Base-by-base conservation (phyloP, 2,888 invertebrate species). In the Operophtera brumata region DNA sequence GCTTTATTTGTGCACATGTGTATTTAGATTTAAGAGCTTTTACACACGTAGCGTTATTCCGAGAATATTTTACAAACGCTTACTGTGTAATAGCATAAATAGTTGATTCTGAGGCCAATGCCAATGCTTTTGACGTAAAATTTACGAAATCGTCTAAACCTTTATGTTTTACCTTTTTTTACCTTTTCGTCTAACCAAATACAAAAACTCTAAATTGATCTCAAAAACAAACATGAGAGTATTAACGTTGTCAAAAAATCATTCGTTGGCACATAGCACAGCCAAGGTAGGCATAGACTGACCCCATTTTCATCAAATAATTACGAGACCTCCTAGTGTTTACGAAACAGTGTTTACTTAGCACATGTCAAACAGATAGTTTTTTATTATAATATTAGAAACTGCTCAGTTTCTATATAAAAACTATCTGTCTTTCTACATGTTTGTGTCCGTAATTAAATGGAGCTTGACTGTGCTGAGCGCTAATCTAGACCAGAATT, bases 21-120 rank as follows among this genome's bases (percentile, higher is more conserved):
- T 32, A 9, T 53, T 30, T 46, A 58, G 54, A 6, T 36, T 37
- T 46, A 62, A 47, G 43, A 13, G 49, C 20, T 47, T 49, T 41
- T 52, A 34, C 41, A 46, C 51, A 57, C 20, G 11, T 36, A 34
- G 55, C 39, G 47, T 54, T 34, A 25, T 34, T 34, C 6, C 9
- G n/a, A 30, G 10, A 13, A 7, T 60, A 61, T 47, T 63, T 52
- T 63, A 32, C 61, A 32, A 55, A 61, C 57, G 64, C 59, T 71
- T 60, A 42, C 54, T 68, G 72, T 66, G 66, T 64, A 35, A 20
- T 6, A 6, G 20, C 28, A 25, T 4, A 12, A n/a, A 9, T 39
- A 34, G 44, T 55, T 20, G 55, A 55, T 59, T 57, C 58, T 54
- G 44, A 44, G 53, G 42, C 35, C 50, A 37, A 34, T 37, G 44